Evolutionary conservation across 2,113 vertebrate genomes (phyloP), one percentile per base, ranked within the genome.

Genomic region (Alethe castanea): DNA sequence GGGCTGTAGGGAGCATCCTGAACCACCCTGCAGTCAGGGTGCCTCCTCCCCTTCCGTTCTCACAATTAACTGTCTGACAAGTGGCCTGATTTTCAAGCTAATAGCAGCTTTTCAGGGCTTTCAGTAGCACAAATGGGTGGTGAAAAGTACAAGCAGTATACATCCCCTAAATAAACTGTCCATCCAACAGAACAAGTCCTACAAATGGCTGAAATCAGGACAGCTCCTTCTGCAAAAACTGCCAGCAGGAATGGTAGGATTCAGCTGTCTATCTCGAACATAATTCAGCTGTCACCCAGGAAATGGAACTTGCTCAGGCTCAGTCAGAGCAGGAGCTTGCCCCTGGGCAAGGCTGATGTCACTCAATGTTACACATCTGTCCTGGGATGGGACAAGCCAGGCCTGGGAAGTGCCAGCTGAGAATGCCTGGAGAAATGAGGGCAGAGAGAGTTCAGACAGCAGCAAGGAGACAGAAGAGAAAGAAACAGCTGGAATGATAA

Each of bases 321-420:
- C 0, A 0, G 22, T 10, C 7, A 5, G 65, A 76, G 61, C 31
- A 65, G 85, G n/a, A 76, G 25, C 42, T 71, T 35, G 36, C 50
- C 33, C 25, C 31, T 54, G 54, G 36, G 48, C 3, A 7, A 60
- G 57, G 62, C 76, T 85, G 57, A 47, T 10, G 56, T 48, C 76
- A 31, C 0, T 0, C 69, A 29, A 2, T 18, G 44, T 13, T 11
- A 11, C 28, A 6, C 16, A 38, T n/a, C 70, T 79, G 5, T 29
- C 17, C 61, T 20, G 50, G 54, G 24, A 47, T 22, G 48, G 48
- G 60, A 48, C 45, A 91, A 50, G 26, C 10, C 3, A 1, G 35
- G 36, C 65, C 44, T 70, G 44, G 50, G 64, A 56, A 90, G 60
- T 13, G 36, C 62, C 65, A 53, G 45, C 8, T 66, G 38, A 94